Percentiles rank a stretch among this genome's conserved stretches.
phyloP scores from a whole-genome alignment of 2,113 vertebrate species.

The Chloroceryle aenea region DNA sequence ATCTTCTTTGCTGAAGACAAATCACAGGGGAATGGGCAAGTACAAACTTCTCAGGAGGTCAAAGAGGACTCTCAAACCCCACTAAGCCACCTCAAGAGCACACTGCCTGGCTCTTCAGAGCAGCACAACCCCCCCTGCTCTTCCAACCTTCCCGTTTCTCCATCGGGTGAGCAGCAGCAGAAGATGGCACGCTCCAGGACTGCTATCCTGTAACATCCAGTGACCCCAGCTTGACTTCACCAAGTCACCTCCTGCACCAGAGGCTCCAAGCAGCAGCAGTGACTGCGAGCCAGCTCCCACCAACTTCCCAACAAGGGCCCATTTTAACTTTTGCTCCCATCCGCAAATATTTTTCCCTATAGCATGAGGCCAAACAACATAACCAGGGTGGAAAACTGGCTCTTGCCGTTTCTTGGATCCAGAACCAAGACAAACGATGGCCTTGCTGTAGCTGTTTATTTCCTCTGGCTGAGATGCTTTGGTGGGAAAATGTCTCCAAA shows the following conservation, averaged over 20 bases:
- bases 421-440: neutral
- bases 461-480: neutral
- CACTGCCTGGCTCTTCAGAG: neutral
- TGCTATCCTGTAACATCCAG: neutral
- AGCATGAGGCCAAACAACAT: neutral
- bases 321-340: neutral
- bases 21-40: neutral
- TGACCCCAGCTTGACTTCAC: neutral
- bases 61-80: neutral
- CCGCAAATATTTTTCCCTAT: neutral
- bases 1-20: neutral
- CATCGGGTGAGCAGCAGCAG: neutral
- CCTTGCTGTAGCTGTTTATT: neutral
- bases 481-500: neutral
- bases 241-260: neutral
- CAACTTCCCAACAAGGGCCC: neutral
- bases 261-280: neutral
- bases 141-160: neutral
- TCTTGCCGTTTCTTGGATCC: neutral
- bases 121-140: neutral
- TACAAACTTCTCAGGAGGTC: neutral
- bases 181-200: neutral
- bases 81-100: neutral
- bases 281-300: accelerated
- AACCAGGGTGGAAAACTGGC: neutral